A percentile compares a stretch with the other conserved stretches of the same genome.
Evolutionary conservation across 2,797 vertebrate species (phyloP).

Genomic region (Eospalax fontanierii): DNA sequence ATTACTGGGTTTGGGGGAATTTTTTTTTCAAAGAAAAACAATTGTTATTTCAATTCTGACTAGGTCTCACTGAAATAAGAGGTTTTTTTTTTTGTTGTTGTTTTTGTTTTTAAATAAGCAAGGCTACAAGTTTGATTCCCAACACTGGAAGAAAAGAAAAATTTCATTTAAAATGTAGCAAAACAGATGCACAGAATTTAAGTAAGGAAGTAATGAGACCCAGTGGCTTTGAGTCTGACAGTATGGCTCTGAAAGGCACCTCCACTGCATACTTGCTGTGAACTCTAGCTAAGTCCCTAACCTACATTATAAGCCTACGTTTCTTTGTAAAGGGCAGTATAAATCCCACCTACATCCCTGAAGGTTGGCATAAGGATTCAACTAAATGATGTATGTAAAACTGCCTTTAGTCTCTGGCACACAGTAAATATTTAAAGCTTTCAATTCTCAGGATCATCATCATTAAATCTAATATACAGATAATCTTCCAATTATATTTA

Average conservation of each 20-base stretch:
- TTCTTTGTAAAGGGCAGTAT: background rate
- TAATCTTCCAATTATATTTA: conserved; percentile 49
- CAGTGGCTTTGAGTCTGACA: background rate
- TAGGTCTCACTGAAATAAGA: background rate
- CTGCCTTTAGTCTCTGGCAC: background rate
- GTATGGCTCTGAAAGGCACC: conserved; percentile 1
- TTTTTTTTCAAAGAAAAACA: conserved; percentile 54
- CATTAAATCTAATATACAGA: conserved; percentile 33
- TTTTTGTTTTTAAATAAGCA: background rate
- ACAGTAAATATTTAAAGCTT: conserved; percentile 26
- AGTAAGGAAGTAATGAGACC: conserved; percentile 40
- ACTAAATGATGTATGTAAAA: background rate
- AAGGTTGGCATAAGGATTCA: background rate
- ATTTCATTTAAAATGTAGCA: background rate
- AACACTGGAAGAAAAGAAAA: background rate
- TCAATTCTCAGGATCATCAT: background rate
- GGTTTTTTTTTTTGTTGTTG: background rate
- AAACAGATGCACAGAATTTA: background rate
- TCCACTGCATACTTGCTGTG: conserved; percentile 17
- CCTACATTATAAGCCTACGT: conserved; percentile 19
- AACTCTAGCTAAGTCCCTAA: background rate
- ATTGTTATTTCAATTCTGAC: conserved; percentile 1
- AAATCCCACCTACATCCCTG: background rate
- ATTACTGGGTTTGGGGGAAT: background rate
- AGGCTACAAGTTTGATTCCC: background rate